Conservation (phyloP, 2,888 invertebrate genomes). For the Pediacus dermestoides region DNA sequence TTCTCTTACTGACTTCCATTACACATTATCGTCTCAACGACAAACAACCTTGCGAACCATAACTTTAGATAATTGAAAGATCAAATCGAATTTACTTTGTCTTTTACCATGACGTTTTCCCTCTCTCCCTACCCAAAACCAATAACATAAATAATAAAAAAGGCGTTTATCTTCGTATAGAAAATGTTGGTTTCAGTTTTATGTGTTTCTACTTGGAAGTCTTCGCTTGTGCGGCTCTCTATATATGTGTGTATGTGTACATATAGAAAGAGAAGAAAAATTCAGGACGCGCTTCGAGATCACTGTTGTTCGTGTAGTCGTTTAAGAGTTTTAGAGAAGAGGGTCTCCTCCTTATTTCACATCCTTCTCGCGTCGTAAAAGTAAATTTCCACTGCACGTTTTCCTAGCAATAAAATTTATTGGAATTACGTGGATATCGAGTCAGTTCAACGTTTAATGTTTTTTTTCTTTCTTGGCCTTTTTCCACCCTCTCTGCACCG, state of each 20-base stretch:
- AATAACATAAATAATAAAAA: not conserved
- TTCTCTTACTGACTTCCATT: slow-evolving; percentile 1
- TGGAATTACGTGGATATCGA: slow-evolving; percentile 49
- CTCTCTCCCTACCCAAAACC: not conserved
- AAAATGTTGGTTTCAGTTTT: not conserved
- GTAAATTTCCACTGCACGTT: slow-evolving; percentile 48
- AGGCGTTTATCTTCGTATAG: not conserved
- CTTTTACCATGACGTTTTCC: not conserved
- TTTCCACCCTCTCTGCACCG: slow-evolving; percentile 8
- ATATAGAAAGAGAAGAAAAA: not conserved
- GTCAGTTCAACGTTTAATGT: slow-evolving; percentile 35
- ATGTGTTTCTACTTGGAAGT: not conserved
- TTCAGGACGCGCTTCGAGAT: not conserved
- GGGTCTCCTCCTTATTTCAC: slow-evolving; percentile 18
- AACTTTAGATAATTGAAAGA: too few relatives aligned
- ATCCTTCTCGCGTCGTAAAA: slow-evolving; percentile 41
- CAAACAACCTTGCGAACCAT: too few relatives aligned
- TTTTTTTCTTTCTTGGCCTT: slow-evolving; percentile 21
- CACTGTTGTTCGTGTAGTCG: slow-evolving; percentile 2
- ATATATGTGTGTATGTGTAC: too few relatives aligned
- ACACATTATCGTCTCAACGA: too few relatives aligned
- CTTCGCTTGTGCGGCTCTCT: too few relatives aligned
- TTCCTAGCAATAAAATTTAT: slow-evolving; percentile 49
- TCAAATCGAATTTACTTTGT: not conserved
- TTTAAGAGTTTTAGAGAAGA: too few relatives aligned